phyloP scores from a whole-genome alignment of 2,888 invertebrate species.

The Pseudanteris insignis region DNA sequence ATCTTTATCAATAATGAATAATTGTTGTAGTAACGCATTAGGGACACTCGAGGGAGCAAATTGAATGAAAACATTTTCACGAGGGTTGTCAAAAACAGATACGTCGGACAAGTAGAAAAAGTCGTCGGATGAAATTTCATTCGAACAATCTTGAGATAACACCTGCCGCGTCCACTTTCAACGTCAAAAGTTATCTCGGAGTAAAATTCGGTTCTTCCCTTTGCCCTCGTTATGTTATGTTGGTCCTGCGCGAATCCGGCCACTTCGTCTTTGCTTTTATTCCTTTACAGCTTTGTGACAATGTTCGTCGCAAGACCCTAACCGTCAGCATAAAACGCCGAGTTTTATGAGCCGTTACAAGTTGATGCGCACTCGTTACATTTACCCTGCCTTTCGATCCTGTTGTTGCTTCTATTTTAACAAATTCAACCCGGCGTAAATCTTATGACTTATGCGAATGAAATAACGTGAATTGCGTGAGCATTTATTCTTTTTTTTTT shows the following conservation, averaged over 20 bases:
- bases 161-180: conserved; percentile 53
- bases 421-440: no score
- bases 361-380: conserved; percentile 60
- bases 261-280: conserved; percentile 37
- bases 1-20: no score
- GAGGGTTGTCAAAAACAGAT: no score
- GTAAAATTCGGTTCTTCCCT: conserved; percentile 23
- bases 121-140: conserved; percentile 24
- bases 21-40: no score
- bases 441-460: no score
- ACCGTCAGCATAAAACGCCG: conserved; percentile 64
- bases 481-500: no score
- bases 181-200: conserved; percentile 53
- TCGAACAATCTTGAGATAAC: conserved; percentile 43
- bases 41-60: no score
- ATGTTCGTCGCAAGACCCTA: conserved; percentile 52
- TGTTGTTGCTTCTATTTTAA: conserved; percentile 26
- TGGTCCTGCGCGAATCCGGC: conserved; percentile 16
- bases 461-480: no score
- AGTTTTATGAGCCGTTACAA: conserved; percentile 63
- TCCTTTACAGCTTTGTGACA: conserved; percentile 50
- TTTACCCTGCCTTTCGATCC: conserved; percentile 48
- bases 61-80: no score
- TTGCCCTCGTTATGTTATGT: conserved; percentile 18
- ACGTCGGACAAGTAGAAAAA: no score